These are phyloP conservation scores for Exocentrus adspersus DNA, from an alignment of 2,888 invertebrate genomes.

Conservation along the genomic window DNA sequence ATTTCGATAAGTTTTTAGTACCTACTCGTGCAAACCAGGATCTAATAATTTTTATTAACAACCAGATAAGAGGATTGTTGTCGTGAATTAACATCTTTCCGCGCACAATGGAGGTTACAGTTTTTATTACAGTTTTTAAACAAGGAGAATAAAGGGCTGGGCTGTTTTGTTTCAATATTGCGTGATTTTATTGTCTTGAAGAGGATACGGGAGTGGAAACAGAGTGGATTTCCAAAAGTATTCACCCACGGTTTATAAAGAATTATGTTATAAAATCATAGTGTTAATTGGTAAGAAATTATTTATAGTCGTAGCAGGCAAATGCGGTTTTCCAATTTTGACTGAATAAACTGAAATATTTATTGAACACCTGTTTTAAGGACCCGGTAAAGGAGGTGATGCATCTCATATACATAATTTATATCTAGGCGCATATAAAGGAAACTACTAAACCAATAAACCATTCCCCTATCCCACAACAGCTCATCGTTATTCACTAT, in stretches of 20 bases:
- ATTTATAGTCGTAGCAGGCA: background rate
- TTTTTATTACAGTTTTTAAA: slow-evolving; percentile 22
- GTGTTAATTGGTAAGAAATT: too few relatives aligned
- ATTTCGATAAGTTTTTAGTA: slow-evolving; percentile 9
- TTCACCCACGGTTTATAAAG: too few relatives aligned
- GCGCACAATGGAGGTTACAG: slow-evolving; percentile 16
- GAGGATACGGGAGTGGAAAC: background rate
- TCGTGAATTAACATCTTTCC: slow-evolving; percentile 16
- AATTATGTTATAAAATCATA: too few relatives aligned
- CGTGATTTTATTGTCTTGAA: slow-evolving; percentile 25
- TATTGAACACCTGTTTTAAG: too few relatives aligned
- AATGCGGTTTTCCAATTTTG: too few relatives aligned
- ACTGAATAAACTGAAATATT: too few relatives aligned
- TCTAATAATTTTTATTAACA: slow-evolving; percentile 10
- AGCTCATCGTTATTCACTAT: background rate
- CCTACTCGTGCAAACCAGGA: slow-evolving; percentile 17
- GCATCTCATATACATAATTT: too few relatives aligned
- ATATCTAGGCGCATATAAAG: background rate
- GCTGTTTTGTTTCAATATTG: slow-evolving; percentile 19
- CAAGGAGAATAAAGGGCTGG: slow-evolving; percentile 17
- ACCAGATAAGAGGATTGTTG: background rate
- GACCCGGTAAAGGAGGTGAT: too few relatives aligned
- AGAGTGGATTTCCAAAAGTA: too few relatives aligned
- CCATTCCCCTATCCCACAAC: background rate
- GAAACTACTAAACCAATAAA: background rate